Percentiles rank a stretch among this genome's conserved stretches.
phyloP scores from a whole-genome alignment of 2,113 vertebrate genomes.

The Elephantulus edwardii region DNA sequence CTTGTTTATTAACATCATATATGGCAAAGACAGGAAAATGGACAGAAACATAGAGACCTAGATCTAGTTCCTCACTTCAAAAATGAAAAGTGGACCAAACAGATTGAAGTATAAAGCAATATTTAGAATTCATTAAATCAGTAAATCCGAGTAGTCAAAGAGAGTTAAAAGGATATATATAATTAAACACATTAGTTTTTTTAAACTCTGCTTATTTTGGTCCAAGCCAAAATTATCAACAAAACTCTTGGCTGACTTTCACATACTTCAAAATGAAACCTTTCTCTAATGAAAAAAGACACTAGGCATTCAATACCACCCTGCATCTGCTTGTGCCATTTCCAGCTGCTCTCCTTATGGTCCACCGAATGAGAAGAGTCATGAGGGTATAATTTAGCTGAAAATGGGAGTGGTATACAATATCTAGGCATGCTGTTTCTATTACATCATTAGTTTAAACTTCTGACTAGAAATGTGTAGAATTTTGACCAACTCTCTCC shows the following conservation, averaged over 20 bases:
- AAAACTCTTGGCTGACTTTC: constrained; percentile 72
- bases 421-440: background rate
- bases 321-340: constrained; percentile 61
- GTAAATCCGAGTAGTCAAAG: background rate
- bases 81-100: background rate
- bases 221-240: constrained; percentile 45
- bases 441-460: constrained; percentile 48
- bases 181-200: background rate
- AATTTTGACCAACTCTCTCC: background rate
- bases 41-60: background rate
- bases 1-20: background rate
- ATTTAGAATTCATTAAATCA: background rate
- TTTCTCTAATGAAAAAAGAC: constrained; percentile 43
- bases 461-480: background rate
- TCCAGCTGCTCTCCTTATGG: constrained; percentile 70
- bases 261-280: constrained; percentile 48
- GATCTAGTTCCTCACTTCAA: background rate
- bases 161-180: background rate
- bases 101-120: background rate
- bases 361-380: constrained; percentile 14
- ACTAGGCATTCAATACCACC: constrained; percentile 36
- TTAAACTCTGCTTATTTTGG: constrained; percentile 14
- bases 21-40: background rate
- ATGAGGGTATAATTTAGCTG: constrained; percentile 28
- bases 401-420: constrained; percentile 37